These are phyloP conservation scores for Petrolisthes cinctipes DNA, from an alignment of 2,888 invertebrate genomes.

Conservation along the genomic window DNA sequence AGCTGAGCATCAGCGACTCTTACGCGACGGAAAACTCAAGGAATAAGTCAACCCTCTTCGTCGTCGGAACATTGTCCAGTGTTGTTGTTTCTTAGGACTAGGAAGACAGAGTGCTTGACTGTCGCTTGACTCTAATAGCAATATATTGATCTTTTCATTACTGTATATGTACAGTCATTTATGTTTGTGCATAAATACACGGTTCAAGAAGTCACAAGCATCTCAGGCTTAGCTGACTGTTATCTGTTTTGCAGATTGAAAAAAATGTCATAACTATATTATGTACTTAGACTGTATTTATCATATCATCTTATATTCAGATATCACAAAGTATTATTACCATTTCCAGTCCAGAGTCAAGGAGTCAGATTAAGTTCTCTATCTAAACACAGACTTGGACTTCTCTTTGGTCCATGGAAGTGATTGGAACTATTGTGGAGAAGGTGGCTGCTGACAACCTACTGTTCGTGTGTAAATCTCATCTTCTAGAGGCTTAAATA, in stretches of 20 bases:
- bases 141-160: no score
- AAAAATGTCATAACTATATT: no score
- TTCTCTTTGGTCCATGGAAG: conserved; percentile 42
- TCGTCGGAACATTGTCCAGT: conserved; percentile 49
- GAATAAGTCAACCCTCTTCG: conserved; percentile 58
- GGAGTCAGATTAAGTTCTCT: conserved; percentile 30
- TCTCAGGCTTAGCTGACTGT: no score
- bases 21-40: conserved; percentile 63
- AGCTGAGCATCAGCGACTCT: conserved; percentile 62
- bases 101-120: conserved; percentile 12
- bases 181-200: no score
- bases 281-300: no score
- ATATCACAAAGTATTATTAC: no score
- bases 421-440: conserved; percentile 37
- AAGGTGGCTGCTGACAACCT: conserved; percentile 50
- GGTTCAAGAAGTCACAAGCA: no score
- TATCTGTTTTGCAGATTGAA: no score
- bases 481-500: conserved; percentile 42
- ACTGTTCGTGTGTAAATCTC: conserved; percentile 40
- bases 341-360: no score
- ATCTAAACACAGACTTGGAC: conserved; percentile 35
- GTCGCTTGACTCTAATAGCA: neutral
- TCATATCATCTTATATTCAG: no score
- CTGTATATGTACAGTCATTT: no score
- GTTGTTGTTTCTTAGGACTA: conserved; percentile 49